A percentile compares a stretch with the other conserved stretches of the same genome.
Evolutionary conservation across 2,113 vertebrate genomes (phyloP).

Genomic region (Lutjanus erythropterus): DNA sequence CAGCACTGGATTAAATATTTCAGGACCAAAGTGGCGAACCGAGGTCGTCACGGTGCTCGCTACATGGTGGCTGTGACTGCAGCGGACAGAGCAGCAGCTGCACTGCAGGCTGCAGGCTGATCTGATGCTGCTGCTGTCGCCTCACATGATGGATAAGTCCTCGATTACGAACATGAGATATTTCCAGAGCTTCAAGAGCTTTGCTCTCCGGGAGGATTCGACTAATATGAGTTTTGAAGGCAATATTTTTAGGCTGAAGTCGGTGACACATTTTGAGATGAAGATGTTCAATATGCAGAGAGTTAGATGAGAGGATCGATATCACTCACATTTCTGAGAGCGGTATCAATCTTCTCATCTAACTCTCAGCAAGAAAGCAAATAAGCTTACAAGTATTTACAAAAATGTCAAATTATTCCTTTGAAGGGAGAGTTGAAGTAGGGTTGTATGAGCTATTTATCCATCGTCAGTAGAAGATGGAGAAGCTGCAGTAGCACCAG

Average conservation of each 20-base stretch:
- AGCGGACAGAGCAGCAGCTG: background rate
- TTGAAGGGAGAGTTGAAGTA: too few relatives aligned
- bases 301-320: background rate
- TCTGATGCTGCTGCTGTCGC: conserved; percentile 30
- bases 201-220: background rate
- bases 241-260: conserved; percentile 14
- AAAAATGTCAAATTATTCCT: too few relatives aligned
- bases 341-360: too few relatives aligned
- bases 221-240: conserved; percentile 7
- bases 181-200: conserved; percentile 7
- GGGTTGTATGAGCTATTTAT: too few relatives aligned
- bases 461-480: too few relatives aligned
- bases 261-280: background rate
- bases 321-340: background rate
- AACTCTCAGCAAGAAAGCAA: too few relatives aligned
- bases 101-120: conserved; percentile 24
- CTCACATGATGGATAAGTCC: conserved; percentile 38
- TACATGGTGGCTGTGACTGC: conserved; percentile 4
- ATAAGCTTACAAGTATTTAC: too few relatives aligned
- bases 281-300: background rate
- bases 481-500: too few relatives aligned
- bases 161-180: conserved; percentile 7
- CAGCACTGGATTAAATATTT: conserved; percentile 76
- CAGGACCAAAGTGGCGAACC: conserved; percentile 57
- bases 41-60: conserved; percentile 2